Evolutionary conservation across 2,113 vertebrate genomes (phyloP).

Genomic region (Sula dactylatra): DNA sequence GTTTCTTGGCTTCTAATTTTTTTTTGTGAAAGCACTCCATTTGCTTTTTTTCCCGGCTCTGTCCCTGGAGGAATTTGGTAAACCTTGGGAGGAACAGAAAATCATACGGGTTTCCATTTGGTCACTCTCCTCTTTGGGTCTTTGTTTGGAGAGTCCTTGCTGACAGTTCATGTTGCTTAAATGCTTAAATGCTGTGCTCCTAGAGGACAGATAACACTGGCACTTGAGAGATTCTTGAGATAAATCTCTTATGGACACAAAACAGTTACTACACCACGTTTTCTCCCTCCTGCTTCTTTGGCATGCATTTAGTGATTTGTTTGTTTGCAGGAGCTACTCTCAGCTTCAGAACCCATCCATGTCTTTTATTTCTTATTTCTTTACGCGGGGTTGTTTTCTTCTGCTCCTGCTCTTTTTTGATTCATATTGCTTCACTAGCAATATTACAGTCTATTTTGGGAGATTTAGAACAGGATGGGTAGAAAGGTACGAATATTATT

Average conservation of each 20-base stretch:
- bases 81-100: background rate
- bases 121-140: background rate
- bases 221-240: background rate
- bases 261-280: background rate
- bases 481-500: conserved; percentile 3
- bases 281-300: background rate
- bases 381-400: background rate
- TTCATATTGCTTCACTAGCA: conserved; percentile 1
- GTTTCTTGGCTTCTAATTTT: background rate
- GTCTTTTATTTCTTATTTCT: conserved; percentile 7
- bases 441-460: background rate
- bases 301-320: background rate
- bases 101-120: fast-evolving
- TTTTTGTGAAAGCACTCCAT: fast-evolving
- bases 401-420: background rate
- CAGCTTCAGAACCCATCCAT: background rate
- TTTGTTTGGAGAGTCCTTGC: background rate
- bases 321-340: background rate
- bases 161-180: background rate
- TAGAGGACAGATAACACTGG: background rate
- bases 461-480: conserved; percentile 20
- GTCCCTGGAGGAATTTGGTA: background rate
- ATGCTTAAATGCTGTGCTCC: background rate
- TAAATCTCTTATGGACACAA: background rate
- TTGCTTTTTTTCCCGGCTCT: background rate